Base-by-base conservation (phyloP, 2,113 vertebrate genomes). In the Pampusana beccarii region DNA sequence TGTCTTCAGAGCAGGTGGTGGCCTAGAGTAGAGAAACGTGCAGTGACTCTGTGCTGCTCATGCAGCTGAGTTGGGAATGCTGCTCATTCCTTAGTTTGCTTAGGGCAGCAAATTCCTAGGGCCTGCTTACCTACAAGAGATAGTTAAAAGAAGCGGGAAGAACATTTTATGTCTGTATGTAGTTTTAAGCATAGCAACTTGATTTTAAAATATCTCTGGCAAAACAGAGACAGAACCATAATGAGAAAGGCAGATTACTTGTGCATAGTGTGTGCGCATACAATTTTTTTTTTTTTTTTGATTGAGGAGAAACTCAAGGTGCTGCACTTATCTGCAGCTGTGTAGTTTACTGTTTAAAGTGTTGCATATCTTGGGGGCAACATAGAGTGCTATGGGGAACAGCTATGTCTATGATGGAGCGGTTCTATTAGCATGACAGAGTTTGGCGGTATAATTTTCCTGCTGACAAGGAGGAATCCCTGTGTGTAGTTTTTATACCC, bases 1-100 rank as follows among this genome's bases (percentile, higher is more conserved):
- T 26, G 46, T 2, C 12, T 67, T 89, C 0, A 0, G 65, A 86
- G 51, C 40, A 33, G 21, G 40, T 54, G 14, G 10, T 28, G 83
- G 31, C 42, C 48, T 42, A 28, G 36, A 40, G 70, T 13, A 77
- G 58, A 57, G 66, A 16, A 46, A 61, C 3, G 4, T 33, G 69
- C 0, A 0, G 40, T 34, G 36, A 13, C 26, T 51, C 9, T 61
- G 16, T 51, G 33, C 16, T 23, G 38, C 0, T 4, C 36, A 38
- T 50, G 31, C 9, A 46, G 13, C 54, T 28, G 29, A 57, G 14
- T 8, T 80, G 38, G 62, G 71, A 86, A 42, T 7, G 20, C 23
- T 70, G 21, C n/a, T 77, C 0, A 2, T 54, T 81, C 70, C 31
- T 25, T 42, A 12, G 28, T 50, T 89, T 81, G 31, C 25, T 54